Base-by-base conservation (phyloP, 2,113 vertebrate species). In the Lethenteron camtschaticum region DNA sequence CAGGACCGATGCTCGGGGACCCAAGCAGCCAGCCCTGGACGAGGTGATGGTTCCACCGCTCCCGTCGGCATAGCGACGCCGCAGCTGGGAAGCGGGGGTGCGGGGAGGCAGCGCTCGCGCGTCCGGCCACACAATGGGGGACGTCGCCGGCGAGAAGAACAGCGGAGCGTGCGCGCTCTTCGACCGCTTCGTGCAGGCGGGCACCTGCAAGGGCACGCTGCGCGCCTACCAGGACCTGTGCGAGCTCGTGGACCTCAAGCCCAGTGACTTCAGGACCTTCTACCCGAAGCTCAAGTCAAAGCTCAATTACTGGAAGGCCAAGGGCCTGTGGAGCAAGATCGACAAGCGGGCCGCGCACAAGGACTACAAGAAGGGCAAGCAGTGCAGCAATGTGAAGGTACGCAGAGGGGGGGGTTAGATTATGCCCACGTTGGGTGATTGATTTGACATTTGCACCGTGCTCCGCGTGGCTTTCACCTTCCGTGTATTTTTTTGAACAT, bases 251-350 rank as follows among this genome's bases (percentile, higher is more conserved):
- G 68, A 78, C n/a, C 59, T 94, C 55, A 73, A 84, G 70, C 79
- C 81, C 1, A 75, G 66, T 0, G 83, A 88, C 55, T 85, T 85
- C 76, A 85, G 80, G 24, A 75, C 71, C 68, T 87, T 89, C 58
- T 95, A 89, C 70, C 74, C 75, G 0, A 82, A 81, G 72, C 78
- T 95, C 69, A 95, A 89, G 75, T 81, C 82, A 57, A 78, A 78
- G 56, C 85, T 95, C 71, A 96, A 95, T 78, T 92, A 83, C 79
- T 96, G 91, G 91, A 91, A 82, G 24, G 90, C 90, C 78, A 96
- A 96, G 77, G 83, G 84, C 0, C 74, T 96, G 58, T 96, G 88
- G 91, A 77, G 75, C 66, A 96, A 90, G 72, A 79, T 96, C 73
- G 90, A 96, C 79, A 94, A 94, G 75, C 81, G 88, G 70, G 86